Evolutionary conservation across 2,113 vertebrate species (phyloP).

Genomic region (Poecile atricapillus): DNA sequence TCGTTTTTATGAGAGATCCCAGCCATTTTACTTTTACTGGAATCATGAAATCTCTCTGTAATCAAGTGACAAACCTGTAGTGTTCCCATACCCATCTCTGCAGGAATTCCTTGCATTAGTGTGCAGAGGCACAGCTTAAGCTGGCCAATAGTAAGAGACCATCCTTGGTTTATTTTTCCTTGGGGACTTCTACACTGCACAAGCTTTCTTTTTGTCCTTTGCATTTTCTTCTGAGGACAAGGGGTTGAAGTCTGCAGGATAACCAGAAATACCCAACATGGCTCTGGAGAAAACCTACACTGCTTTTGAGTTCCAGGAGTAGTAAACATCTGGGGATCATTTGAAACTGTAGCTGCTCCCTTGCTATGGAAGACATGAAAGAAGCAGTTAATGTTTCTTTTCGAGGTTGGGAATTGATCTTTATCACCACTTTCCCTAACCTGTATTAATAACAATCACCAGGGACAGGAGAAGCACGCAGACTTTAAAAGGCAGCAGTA

Average conservation of each 20-base stretch:
- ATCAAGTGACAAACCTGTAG: background rate
- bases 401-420: slow-evolving; percentile 30
- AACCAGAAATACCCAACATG: background rate
- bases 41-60: background rate
- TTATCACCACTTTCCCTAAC: slow-evolving; percentile 39
- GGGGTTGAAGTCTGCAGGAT: slow-evolving; percentile 15
- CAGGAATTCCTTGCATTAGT: slow-evolving; percentile 49
- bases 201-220: slow-evolving; percentile 35
- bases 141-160: background rate
- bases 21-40: background rate
- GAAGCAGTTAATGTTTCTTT: slow-evolving; percentile 24
- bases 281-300: background rate
- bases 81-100: slow-evolving; percentile 11
- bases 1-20: background rate
- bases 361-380: slow-evolving; percentile 20
- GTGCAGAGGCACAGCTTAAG: slow-evolving; percentile 11
- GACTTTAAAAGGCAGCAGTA: slow-evolving; percentile 18
- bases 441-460: slow-evolving; percentile 55
- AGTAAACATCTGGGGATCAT: slow-evolving; percentile 9
- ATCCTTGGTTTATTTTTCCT: slow-evolving; percentile 63
- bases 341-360: slow-evolving; percentile 30
- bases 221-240: slow-evolving; percentile 36
- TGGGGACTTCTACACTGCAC: background rate
- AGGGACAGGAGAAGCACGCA: background rate
- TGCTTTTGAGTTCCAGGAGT: background rate